Evolutionary conservation across 1,140 invertebrate genomes (phyloP).

Genomic region (Drosophila gunungcola): DNA sequence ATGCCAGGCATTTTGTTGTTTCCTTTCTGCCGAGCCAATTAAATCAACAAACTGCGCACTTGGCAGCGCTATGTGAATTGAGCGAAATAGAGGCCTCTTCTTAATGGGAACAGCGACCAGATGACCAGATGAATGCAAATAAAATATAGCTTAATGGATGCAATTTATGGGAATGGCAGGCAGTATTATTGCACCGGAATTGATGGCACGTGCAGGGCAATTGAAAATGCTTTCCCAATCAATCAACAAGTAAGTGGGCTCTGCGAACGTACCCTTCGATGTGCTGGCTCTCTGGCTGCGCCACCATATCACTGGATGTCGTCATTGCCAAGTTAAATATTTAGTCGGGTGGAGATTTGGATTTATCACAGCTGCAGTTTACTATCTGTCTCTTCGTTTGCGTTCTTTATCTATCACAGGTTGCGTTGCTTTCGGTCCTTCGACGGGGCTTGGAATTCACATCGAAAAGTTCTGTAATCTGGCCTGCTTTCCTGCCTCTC

Average conservation of each 20-base stretch:
- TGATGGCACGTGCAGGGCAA: conserved; percentile 47
- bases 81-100: conserved; percentile 37
- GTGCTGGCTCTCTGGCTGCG: conserved; percentile 25
- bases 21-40: conserved; percentile 48
- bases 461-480: conserved; percentile 52
- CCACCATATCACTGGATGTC: conserved; percentile 25
- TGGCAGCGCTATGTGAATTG: conserved; percentile 66
- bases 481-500: conserved; percentile 29
- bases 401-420: conserved; percentile 68
- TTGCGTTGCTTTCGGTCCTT: conserved; percentile 56
- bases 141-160: conserved; percentile 23
- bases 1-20: conserved; percentile 52
- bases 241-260: not conserved
- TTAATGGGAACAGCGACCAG: conserved; percentile 16
- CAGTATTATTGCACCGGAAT: conserved; percentile 23
- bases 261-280: conserved; percentile 26
- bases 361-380: conserved; percentile 68
- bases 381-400: conserved; percentile 31
- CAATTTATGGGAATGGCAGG: conserved; percentile 22
- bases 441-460: conserved; percentile 53
- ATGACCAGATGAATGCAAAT: conserved; percentile 5
- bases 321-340: conserved; percentile 40
- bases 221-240: conserved; percentile 15
- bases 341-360: conserved; percentile 19
- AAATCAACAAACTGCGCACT: conserved; percentile 78